Base-by-base conservation (phyloP, 1,140 invertebrate species). In the Planococcus citri region DNA sequence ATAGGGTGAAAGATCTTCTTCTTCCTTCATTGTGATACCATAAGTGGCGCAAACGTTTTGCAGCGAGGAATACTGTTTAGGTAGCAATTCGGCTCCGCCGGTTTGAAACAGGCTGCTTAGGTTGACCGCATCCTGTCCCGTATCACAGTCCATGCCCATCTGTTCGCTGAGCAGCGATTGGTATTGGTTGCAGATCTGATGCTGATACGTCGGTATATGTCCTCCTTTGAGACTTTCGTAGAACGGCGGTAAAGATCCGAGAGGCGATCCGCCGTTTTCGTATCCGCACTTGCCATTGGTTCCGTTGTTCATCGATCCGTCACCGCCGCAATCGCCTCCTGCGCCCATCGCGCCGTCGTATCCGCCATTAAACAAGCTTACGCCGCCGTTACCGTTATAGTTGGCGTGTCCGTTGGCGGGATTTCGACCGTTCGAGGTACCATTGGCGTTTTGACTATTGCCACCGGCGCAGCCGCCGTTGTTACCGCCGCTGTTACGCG, bases 161-260 rank as follows among this genome's bases (percentile, higher is more conserved):
- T 81, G 83, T 57, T 85, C 82, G 73, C 82, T 83, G 68, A 83
- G 83, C 64, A 86, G 79, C n/a, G 71, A 71, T 51, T 75, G 74
- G 37, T 74, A 75, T 22, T 75, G 74, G 12, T 69, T 71, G 51
- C 70, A 72, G 69, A 73, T 74, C 67, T 76, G 74, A 20, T 74
- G 73, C n/a, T 72, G 71, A 17, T 74, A 74, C 12, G 71, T 61
- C 12, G 71, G 64, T 0, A 69, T 71, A 33, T 81, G 80, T 12
- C 87, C 87, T 68, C 85, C 84, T 77, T 91, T 92, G 0, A 92
- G 80, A 17, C 87, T 90, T 78, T 91, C 89, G 74, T 91, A 91
- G 74, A 92, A 91, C 0, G 90, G 89, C 8, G 90, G 90, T 61
- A 92, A 76, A 41, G 88, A 89, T 0, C 88, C 89, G 0, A 88